These are phyloP conservation scores for Menura novaehollandiae DNA, from an alignment of 2,113 vertebrate genomes.

Conservation along the genomic window DNA sequence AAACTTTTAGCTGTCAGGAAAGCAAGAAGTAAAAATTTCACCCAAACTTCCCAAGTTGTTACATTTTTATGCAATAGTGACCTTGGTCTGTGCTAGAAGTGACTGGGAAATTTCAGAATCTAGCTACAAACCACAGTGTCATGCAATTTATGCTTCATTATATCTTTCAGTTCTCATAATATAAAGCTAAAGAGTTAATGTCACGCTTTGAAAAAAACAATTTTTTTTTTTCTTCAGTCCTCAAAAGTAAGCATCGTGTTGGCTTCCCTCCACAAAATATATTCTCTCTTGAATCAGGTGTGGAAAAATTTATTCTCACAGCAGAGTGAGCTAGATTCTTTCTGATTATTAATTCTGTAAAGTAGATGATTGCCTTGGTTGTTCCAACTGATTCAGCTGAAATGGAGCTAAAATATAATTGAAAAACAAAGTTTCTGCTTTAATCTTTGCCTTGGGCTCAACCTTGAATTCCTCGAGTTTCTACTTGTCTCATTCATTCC, in stretches of 20 bases:
- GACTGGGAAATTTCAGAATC: neutral
- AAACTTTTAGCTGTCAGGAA: neutral
- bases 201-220: neutral
- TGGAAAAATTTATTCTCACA: neutral
- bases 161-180: neutral
- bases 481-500: neutral
- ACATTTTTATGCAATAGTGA: neutral
- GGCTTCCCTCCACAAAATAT: neutral
- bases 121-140: neutral
- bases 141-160: neutral
- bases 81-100: neutral
- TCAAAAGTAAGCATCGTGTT: neutral
- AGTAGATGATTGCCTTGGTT: neutral
- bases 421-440: neutral
- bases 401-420: neutral
- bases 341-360: neutral
- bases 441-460: constrained; percentile 39
- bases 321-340: neutral
- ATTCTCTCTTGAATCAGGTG: neutral
- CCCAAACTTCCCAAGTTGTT: neutral
- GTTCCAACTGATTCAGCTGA: neutral
- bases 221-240: neutral
- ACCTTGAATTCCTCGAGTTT: constrained; percentile 16
- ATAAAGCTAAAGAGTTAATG: neutral
- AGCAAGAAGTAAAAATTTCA: neutral